Percentiles rank a stretch among this genome's conserved stretches.
phyloP scores from a whole-genome alignment of 2,888 invertebrate species.

The Temnothorax ravouxi region DNA sequence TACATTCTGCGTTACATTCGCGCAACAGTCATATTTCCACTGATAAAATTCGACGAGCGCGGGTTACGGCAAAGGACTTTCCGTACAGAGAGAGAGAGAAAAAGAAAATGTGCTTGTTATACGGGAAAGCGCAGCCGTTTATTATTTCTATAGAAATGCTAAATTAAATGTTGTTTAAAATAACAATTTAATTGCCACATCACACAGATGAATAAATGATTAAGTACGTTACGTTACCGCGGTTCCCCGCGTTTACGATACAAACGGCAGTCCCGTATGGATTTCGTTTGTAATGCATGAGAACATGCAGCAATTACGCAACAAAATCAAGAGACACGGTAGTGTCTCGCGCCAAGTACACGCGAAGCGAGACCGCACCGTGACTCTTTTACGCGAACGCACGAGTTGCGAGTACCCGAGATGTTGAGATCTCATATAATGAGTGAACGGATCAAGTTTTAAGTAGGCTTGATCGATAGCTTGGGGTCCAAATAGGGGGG shows the following conservation, averaged over 20 bases:
- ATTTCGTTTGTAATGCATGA: constrained; percentile 35
- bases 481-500: too few species aligned
- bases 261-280: background rate
- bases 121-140: background rate
- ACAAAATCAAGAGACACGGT: too few species aligned
- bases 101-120: constrained; percentile 3
- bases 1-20: background rate
- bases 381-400: too few species aligned
- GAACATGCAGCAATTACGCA: constrained; percentile 24
- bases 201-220: constrained; percentile 38
- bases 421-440: too few species aligned
- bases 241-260: background rate
- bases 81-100: background rate
- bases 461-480: too few species aligned
- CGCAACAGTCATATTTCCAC: constrained; percentile 14
- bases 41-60: background rate
- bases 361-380: too few species aligned
- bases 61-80: constrained; percentile 8
- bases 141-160: constrained; percentile 6
- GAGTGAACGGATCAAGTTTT: too few species aligned
- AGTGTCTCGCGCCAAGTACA: too few species aligned
- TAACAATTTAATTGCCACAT: constrained; percentile 36
- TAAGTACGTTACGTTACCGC: constrained; percentile 21
- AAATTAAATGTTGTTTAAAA: constrained; percentile 28
- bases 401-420: too few species aligned